A percentile compares a stretch with the other conserved stretches of the same genome.
phyloP scores from a whole-genome alignment of 2,888 invertebrate genomes.

The Deilephila elpenor region DNA sequence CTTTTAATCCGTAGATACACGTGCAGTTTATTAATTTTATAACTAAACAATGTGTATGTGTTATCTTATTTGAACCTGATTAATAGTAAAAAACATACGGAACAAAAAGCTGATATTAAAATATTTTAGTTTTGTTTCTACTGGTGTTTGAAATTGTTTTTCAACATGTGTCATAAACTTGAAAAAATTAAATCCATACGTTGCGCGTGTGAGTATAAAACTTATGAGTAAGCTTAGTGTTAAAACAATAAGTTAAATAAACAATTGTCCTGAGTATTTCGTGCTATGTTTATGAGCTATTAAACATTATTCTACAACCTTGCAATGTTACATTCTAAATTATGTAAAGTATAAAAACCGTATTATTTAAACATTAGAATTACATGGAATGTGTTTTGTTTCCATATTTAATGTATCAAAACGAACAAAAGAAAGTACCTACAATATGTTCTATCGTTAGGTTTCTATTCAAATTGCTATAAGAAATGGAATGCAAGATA shows the following conservation, averaged over 20 bases:
- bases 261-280: constrained; percentile 33
- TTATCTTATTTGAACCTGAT: neutral
- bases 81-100: neutral
- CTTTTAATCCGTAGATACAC: constrained; percentile 16
- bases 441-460: neutral
- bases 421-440: too few relatives aligned
- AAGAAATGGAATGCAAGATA: too few relatives aligned
- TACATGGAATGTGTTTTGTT: neutral
- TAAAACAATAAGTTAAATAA: constrained; percentile 34
- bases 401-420: neutral
- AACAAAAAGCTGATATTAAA: neutral
- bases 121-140: neutral
- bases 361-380: too few relatives aligned
- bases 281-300: constrained; percentile 14
- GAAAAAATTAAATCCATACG: neutral
- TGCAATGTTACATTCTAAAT: neutral
- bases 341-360: neutral
- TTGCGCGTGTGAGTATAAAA: constrained; percentile 20
- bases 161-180: constrained; percentile 2
- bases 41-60: neutral
- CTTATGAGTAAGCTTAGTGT: constrained; percentile 29
- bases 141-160: neutral
- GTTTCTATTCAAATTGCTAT: neutral
- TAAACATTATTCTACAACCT: constrained; percentile 7
- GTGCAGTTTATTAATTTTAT: neutral